Conservation (phyloP, 2,113 vertebrate genomes). For the Notothenia rossii region DNA sequence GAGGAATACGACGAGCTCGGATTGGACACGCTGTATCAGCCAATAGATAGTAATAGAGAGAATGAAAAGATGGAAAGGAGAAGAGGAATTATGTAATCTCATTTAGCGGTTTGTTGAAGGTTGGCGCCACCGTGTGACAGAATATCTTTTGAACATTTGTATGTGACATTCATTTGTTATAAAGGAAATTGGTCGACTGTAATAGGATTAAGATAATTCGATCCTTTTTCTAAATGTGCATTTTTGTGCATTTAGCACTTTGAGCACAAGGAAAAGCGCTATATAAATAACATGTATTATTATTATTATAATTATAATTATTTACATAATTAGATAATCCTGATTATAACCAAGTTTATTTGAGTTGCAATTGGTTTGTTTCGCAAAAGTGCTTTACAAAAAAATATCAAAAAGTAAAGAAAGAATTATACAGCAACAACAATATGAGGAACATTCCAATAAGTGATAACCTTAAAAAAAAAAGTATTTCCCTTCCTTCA, state of each 20-base stretch:
- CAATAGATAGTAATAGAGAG: conserved; percentile 34
- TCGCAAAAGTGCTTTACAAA: background rate
- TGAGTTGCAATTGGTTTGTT: background rate
- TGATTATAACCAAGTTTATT: background rate
- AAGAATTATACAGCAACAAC: background rate
- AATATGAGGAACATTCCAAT: no score
- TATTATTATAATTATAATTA: no score
- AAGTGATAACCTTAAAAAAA: no score
- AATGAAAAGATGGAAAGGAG: conserved; percentile 25
- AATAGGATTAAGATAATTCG: background rate
- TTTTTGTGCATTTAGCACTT: background rate
- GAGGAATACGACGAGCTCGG: conserved; percentile 45
- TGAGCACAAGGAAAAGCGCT: no score
- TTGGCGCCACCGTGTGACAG: conserved; percentile 73
- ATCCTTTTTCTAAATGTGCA: background rate
- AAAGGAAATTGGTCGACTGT: background rate
- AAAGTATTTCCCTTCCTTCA: no score
- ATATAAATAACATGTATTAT: no score
- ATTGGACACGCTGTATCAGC: conserved; percentile 42
- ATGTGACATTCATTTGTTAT: background rate
- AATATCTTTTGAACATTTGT: conserved; percentile 3
- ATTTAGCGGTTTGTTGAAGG: conserved; percentile 43
- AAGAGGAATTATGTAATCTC: conserved; percentile 40
- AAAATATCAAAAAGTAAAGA: background rate
- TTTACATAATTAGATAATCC: background rate